Conservation (phyloP, 2,797 vertebrate genomes). For the Pogoniulus pusillus region DNA sequence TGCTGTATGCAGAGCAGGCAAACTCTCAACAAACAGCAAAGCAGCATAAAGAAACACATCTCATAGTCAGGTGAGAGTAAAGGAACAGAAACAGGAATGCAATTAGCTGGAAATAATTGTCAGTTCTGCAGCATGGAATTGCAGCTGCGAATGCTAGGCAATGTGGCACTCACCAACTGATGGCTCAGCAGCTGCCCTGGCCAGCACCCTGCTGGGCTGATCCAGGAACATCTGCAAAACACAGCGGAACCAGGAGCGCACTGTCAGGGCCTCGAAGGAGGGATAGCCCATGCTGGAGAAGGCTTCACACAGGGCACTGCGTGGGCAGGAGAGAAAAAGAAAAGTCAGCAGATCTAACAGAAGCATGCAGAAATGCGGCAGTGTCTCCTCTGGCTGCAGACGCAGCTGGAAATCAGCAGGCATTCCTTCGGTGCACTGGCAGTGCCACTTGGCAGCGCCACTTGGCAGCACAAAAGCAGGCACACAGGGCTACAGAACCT, state of each 20-base stretch:
- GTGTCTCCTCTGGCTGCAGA: not conserved
- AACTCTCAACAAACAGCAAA: constrained; percentile 64
- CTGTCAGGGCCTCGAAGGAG: constrained; percentile 85
- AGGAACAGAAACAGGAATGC: constrained; percentile 62
- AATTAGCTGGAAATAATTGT: constrained; percentile 58
- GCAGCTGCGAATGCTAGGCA: constrained; percentile 39
- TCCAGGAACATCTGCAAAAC: constrained; percentile 91
- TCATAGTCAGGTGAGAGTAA: constrained; percentile 62
- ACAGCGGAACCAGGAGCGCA: constrained; percentile 94
- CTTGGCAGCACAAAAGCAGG: not conserved
- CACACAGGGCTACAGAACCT: not conserved
- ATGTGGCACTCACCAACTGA: constrained; percentile 71
- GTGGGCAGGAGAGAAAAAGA: not conserved
- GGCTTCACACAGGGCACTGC: constrained; percentile 83
- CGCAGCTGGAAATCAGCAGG: not conserved
- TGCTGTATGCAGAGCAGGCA: constrained; percentile 58
- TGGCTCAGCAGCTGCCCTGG: constrained; percentile 71
- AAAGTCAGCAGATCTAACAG: not conserved
- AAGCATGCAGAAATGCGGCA: not conserved
- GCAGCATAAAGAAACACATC: constrained; percentile 48
- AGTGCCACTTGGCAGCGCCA: not conserved
- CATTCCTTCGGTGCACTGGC: not conserved
- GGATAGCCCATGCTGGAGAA: constrained; percentile 74
- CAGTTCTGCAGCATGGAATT: constrained; percentile 44
- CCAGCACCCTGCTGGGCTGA: constrained; percentile 78